Conservation (phyloP, 2,797 vertebrate species). For the Chloroceryle inda region DNA sequence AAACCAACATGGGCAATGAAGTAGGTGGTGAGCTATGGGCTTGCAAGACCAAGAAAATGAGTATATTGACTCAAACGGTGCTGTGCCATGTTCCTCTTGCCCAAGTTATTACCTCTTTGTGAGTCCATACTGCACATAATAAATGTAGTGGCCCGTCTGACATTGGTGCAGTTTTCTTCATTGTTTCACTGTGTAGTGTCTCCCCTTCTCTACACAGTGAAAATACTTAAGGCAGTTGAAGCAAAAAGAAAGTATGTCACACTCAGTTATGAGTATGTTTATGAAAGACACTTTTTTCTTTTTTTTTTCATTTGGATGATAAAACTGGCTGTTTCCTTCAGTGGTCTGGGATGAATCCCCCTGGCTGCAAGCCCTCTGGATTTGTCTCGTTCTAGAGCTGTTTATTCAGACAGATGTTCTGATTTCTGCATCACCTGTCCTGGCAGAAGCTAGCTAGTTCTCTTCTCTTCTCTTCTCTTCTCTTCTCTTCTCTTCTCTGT, state of each 20-base stretch:
- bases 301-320: conserved; percentile 30
- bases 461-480: no score
- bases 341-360: neutral
- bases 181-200: neutral
- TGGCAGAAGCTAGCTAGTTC: neutral
- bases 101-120: neutral
- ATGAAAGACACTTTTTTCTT: neutral
- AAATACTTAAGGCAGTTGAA: neutral
- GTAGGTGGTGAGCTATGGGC: neutral
- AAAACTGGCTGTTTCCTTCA: neutral
- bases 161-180: neutral
- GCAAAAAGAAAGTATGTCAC: neutral
- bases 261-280: neutral
- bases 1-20: neutral
- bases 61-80: neutral
- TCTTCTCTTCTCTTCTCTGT: neutral
- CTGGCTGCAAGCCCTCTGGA: neutral
- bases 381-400: conserved; percentile 42
- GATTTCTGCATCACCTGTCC: conserved; percentile 61
- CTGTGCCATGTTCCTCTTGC: neutral
- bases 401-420: conserved; percentile 45
- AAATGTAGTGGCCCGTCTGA: neutral
- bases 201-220: neutral
- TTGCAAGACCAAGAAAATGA: neutral
- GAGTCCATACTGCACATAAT: neutral